phyloP scores from a whole-genome alignment of 2,113 vertebrate species.

The Mormyrus iriodes region DNA sequence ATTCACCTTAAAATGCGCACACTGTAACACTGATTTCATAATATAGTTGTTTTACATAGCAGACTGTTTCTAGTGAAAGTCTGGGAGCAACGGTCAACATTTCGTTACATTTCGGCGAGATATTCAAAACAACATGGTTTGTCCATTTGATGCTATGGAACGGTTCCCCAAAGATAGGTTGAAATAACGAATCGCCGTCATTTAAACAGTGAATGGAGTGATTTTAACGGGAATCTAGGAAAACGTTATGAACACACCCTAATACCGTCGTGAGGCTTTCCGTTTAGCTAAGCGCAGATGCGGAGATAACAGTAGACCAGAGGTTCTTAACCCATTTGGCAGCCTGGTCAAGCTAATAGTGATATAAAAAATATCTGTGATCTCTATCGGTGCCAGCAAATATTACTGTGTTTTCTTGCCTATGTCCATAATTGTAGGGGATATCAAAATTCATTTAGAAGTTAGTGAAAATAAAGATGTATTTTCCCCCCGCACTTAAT shows the following conservation, averaged over 20 bases:
- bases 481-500: too few species aligned
- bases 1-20: not conserved
- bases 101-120: not conserved
- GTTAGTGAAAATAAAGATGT: not conserved
- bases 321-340: not conserved
- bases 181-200: not conserved
- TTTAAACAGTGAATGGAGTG: not conserved
- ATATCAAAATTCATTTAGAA: not conserved
- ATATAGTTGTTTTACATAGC: not conserved
- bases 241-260: not conserved
- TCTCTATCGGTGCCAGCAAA: not conserved
- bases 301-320: not conserved
- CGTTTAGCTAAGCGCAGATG: not conserved
- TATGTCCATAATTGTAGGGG: not conserved
- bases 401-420: not conserved
- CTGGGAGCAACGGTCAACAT: not conserved
- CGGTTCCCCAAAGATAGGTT: not conserved
- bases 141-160: not conserved
- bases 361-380: not conserved
- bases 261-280: not conserved
- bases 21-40: not conserved
- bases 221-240: not conserved
- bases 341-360: not conserved
- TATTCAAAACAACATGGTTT: not conserved
- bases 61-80: not conserved